phyloP scores from a whole-genome alignment of 2,888 invertebrate species.

The Drosophila barbarae region DNA sequence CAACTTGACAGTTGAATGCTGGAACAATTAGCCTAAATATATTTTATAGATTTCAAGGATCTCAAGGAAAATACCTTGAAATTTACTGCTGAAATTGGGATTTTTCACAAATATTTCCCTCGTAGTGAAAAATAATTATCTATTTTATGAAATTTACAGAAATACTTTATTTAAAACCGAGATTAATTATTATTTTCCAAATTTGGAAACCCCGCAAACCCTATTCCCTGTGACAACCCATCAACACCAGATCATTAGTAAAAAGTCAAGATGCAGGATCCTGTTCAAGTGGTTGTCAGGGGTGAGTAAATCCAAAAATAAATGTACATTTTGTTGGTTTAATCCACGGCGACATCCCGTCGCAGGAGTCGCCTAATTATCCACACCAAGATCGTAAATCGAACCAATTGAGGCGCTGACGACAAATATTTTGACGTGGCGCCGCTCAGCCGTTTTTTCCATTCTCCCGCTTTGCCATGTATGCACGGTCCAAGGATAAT shows the following conservation, averaged over 20 bases:
- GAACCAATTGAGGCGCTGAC: constrained; percentile 56
- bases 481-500: constrained; percentile 22
- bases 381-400: constrained; percentile 50
- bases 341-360: constrained; percentile 64
- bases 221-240: constrained; percentile 11
- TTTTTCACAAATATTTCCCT: neutral
- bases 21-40: constrained; percentile 7
- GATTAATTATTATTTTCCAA: neutral
- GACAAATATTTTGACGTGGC: constrained; percentile 73
- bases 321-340: constrained; percentile 39
- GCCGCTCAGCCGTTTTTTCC: constrained; percentile 45
- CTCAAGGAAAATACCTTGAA: neutral
- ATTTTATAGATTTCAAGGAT: neutral
- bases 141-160: neutral
- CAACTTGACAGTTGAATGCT: constrained; percentile 30
- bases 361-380: constrained; percentile 57
- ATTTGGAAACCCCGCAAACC: neutral
- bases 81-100: neutral
- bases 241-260: constrained; percentile 35
- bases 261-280: constrained; percentile 8
- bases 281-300: constrained; percentile 30
- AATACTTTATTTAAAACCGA: neutral
- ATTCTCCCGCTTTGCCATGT: no score
- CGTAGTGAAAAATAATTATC: neutral
- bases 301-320: constrained; percentile 8